A percentile compares a stretch with the other conserved stretches of the same genome.
These are phyloP conservation scores for Hycleus phaleratus DNA, from an alignment of 1,140 invertebrate species.

Conservation along the genomic window DNA sequence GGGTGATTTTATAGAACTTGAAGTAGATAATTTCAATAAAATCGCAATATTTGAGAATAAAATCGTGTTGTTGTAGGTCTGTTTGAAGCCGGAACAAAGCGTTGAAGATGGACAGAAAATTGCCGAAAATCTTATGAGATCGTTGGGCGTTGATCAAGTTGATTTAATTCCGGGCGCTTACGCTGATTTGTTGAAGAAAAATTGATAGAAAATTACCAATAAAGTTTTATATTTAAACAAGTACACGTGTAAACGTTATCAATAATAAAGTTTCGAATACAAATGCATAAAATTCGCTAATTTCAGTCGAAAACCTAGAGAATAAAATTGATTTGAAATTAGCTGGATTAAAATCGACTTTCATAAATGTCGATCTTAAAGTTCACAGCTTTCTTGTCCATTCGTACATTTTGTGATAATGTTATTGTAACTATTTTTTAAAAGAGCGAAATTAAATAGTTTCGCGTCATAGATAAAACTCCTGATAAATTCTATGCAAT, in stretches of 20 bases:
- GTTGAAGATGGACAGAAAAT: constrained; percentile 62
- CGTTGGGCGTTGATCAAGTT: constrained; percentile 58
- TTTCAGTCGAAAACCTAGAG: no score
- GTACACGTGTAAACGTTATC: no score
- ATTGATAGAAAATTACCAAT: no score
- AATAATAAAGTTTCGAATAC: no score
- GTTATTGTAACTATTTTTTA: background rate
- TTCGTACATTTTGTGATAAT: no score
- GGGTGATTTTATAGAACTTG: constrained; percentile 84
- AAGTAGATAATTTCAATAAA: constrained; percentile 49
- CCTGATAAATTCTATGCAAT: background rate
- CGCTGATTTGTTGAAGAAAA: constrained; percentile 49
- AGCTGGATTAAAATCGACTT: no score
- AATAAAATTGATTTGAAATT: no score
- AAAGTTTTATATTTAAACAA: no score
- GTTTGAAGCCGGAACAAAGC: constrained; percentile 57
- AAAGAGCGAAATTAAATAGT: background rate
- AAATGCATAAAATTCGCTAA: no score
- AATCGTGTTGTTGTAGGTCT: constrained; percentile 43
- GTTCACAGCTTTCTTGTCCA: no score
- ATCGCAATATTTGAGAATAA: background rate
- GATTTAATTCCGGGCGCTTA: constrained; percentile 71
- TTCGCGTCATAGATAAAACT: constrained; percentile 10
- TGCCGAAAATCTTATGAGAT: constrained; percentile 58
- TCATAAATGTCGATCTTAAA: no score